Evolutionary conservation across 2,888 invertebrate genomes (phyloP).

Genomic region (Dynastes grantii): DNA sequence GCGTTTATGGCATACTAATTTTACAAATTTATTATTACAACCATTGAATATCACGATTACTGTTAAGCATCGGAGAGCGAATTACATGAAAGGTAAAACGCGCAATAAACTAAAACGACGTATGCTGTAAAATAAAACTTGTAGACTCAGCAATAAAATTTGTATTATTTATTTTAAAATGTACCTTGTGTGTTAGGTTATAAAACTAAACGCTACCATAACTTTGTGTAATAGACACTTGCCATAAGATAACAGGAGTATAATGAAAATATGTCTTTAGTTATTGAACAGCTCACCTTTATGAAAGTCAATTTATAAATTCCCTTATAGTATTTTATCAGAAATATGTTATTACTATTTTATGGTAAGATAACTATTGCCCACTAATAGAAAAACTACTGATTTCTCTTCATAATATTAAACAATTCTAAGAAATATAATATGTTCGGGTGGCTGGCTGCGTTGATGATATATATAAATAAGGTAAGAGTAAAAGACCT

Average conservation of each 20-base stretch:
- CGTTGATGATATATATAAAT: too few species aligned
- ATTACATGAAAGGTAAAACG: constrained; percentile 27
- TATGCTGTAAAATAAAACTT: constrained; percentile 24
- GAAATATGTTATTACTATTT: too few species aligned
- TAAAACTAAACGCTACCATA: neutral
- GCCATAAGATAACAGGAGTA: neutral
- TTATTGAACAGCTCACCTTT: neutral
- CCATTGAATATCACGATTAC: constrained; percentile 20
- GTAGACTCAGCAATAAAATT: neutral
- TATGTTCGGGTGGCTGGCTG: too few species aligned
- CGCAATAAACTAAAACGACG: constrained; percentile 22
- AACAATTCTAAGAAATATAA: too few species aligned
- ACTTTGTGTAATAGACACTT: neutral
- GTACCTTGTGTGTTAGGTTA: neutral
- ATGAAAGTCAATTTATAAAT: neutral
- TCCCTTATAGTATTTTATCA: too few species aligned
- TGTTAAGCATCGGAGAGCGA: constrained; percentile 5
- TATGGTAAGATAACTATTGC: too few species aligned
- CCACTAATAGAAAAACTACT: too few species aligned
- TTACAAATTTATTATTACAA: constrained; percentile 40
- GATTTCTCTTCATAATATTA: too few species aligned
- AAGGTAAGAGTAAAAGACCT: too few species aligned
- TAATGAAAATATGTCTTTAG: neutral
- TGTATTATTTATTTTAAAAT: constrained; percentile 21
- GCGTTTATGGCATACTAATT: constrained; percentile 36